A percentile compares a stretch with the other conserved stretches of the same genome.
phyloP scores from a whole-genome alignment of 1,140 invertebrate genomes.

The Hetaerina americana region DNA sequence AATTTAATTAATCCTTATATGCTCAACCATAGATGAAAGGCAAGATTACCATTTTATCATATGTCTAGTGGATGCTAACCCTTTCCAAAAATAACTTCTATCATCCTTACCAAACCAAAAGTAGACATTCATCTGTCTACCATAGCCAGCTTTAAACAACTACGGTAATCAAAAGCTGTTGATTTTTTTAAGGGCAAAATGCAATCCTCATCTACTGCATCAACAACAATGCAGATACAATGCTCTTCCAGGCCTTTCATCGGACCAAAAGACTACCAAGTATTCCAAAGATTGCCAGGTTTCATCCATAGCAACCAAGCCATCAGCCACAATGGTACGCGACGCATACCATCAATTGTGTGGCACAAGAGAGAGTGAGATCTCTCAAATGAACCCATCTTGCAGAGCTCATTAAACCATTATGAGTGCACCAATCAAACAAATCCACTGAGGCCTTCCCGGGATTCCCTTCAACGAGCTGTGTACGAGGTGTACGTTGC shows the following conservation, averaged over 20 bases:
- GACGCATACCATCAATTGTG: constrained; percentile 6
- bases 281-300: constrained; percentile 11
- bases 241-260: not conserved
- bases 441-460: not conserved
- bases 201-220: not conserved
- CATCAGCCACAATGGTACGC: constrained; percentile 5
- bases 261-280: not conserved
- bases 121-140: not conserved
- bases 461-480: constrained; percentile 11
- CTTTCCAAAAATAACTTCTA: not conserved
- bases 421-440: constrained; percentile 3
- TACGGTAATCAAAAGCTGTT: not conserved
- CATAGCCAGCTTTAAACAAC: not conserved
- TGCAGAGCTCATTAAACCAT: constrained; percentile 1
- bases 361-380: constrained; percentile 1
- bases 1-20: not conserved
- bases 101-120: not conserved
- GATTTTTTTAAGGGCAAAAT: not conserved
- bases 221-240: not conserved
- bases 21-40: not conserved
- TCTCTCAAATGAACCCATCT: constrained; percentile 5
- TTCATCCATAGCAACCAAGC: constrained; percentile 15
- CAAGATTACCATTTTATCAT: not conserved
- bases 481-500: constrained; percentile 13
- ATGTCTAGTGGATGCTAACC: not conserved